These are phyloP conservation scores for Larimichthys crocea DNA, from an alignment of 2,113 vertebrate species.

Conservation along the genomic window DNA sequence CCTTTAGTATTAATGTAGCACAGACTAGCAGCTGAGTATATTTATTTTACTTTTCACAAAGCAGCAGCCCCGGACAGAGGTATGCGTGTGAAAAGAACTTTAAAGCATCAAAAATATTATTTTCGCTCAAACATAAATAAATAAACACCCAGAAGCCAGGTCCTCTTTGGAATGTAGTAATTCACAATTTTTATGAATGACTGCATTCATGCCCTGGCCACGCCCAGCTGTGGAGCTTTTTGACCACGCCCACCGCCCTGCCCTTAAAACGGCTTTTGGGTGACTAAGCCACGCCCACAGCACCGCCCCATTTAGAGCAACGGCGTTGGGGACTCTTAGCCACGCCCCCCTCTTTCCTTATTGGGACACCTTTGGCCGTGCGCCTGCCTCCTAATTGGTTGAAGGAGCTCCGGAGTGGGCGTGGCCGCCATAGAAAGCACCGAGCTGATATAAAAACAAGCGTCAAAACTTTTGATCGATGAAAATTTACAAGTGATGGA, in stretches of 20 bases:
- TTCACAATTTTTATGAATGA: slow-evolving; percentile 88
- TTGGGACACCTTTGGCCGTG: slow-evolving; percentile 55
- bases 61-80: slow-evolving; percentile 66
- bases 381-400: slow-evolving; percentile 77
- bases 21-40: slow-evolving; percentile 76
- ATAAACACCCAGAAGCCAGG: slow-evolving; percentile 78
- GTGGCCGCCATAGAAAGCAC: slow-evolving; percentile 62
- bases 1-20: slow-evolving; percentile 60
- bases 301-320: background rate
- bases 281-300: no score
- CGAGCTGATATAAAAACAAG: slow-evolving; percentile 71
- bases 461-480: slow-evolving; percentile 34
- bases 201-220: slow-evolving; percentile 81
- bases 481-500: slow-evolving; percentile 62
- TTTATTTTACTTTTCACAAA: slow-evolving; percentile 80
- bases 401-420: slow-evolving; percentile 58
- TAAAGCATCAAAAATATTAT: slow-evolving; percentile 81
- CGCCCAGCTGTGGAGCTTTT: slow-evolving; percentile 63
- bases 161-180: slow-evolving; percentile 82
- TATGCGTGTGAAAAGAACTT: slow-evolving; percentile 78
- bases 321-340: slow-evolving; percentile 21
- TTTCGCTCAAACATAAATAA: slow-evolving; percentile 78
- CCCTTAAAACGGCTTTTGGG: no score
- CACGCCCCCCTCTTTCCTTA: slow-evolving; percentile 38
- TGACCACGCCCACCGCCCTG: slow-evolving; percentile 38